Evolutionary conservation across 2,113 vertebrate genomes (phyloP).

Genomic region (Falco punctatus): DNA sequence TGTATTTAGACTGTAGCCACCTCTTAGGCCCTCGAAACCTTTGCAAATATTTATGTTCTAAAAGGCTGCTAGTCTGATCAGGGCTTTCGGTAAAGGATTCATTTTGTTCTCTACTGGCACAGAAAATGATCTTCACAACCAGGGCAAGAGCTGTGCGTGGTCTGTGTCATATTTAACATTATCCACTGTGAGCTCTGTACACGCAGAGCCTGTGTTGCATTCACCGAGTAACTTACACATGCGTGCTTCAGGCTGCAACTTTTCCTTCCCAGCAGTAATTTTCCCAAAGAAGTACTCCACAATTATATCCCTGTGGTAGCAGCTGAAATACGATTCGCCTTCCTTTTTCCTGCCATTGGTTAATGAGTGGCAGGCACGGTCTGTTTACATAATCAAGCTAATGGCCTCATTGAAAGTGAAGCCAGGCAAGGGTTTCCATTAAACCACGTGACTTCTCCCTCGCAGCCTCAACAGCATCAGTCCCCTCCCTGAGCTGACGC

Average conservation of each 20-base stretch:
- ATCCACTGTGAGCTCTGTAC: background rate
- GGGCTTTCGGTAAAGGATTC: background rate
- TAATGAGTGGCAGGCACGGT: background rate
- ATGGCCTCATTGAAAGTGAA: background rate
- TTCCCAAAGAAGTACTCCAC: background rate
- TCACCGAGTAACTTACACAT: background rate
- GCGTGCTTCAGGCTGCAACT: background rate
- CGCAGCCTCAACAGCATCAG: fast-evolving
- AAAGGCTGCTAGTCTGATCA: background rate
- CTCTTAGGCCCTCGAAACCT: background rate
- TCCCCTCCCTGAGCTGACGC: fast-evolving
- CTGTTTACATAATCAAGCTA: background rate
- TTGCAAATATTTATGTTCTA: background rate
- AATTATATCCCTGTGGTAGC: background rate
- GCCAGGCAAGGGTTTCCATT: background rate
- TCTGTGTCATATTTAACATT: background rate
- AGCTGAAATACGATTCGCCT: background rate
- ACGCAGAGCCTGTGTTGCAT: background rate
- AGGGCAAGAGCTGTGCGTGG: background rate
- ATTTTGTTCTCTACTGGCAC: background rate
- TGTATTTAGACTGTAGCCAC: background rate
- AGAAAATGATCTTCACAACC: background rate
- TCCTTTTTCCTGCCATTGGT: background rate
- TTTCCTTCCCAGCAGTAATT: background rate
- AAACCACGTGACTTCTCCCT: background rate